Percentiles rank a stretch among this genome's conserved stretches.
Conservation (phyloP, 2,888 invertebrate species). For the Leptothorax acervorum region DNA sequence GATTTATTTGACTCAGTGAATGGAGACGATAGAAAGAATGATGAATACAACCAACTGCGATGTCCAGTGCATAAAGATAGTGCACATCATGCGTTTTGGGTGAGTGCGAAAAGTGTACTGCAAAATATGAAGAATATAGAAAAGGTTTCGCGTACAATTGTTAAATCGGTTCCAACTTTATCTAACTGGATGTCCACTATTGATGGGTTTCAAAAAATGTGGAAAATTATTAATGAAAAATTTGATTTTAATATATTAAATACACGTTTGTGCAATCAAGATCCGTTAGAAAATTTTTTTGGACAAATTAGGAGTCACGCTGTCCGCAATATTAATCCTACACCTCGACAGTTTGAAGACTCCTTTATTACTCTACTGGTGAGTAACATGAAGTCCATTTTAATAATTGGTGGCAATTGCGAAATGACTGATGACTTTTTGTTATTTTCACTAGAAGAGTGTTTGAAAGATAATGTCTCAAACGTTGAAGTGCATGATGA, state of each 20-base stretch:
- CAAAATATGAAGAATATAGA: background rate
- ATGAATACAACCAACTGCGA: background rate
- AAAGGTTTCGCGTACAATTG: background rate
- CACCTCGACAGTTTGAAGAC: conserved; percentile 7
- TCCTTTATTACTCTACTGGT: conserved; percentile 6
- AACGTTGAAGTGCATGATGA: background rate
- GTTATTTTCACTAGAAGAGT: conserved; percentile 12
- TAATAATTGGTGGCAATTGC: conserved; percentile 8
- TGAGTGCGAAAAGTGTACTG: background rate
- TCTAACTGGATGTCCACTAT: background rate
- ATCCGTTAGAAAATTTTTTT: conserved; percentile 6
- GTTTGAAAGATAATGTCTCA: background rate
- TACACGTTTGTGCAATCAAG: conserved; percentile 1
- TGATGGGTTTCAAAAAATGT: background rate
- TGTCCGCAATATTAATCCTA: background rate
- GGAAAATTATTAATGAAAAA: background rate
- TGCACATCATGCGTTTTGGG: background rate
- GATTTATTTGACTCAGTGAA: no score
- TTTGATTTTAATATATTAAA: background rate
- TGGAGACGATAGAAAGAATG: background rate
- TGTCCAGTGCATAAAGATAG: background rate
- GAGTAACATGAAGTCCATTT: background rate
- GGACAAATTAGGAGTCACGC: conserved; percentile 16
- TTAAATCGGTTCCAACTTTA: background rate
- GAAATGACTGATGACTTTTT: background rate